Base-by-base conservation (phyloP, 2,113 vertebrate species). In the Dicentrarchus labrax region DNA sequence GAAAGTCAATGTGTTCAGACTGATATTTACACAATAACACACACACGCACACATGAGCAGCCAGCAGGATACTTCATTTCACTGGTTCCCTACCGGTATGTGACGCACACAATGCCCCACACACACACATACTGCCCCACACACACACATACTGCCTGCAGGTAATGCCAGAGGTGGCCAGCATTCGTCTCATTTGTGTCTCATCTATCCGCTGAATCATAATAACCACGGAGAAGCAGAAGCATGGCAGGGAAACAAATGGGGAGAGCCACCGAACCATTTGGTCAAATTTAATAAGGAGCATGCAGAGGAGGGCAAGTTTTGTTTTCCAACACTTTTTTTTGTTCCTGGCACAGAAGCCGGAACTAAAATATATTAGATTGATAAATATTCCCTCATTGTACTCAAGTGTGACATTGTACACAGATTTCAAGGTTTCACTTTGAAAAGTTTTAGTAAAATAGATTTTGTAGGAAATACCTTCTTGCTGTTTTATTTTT, bases 151-250 rank as follows among this genome's bases (percentile, higher is more conserved):
- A 38, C 39, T 30, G 69, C 72, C 81, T 76, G 83, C 88, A 86
- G 84, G 60, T 87, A 80, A 78, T 54, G 86, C 83, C 73, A 85
- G 70, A 71, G 47, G 76, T 86, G 66, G 73, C 62, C 59, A 22
- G 73, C 82, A 82, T 88, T 88, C 60, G 83, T 88, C 53, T 89
- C 41, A 88, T 88, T 89, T 83, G 80, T 82, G 82, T 89, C 85
- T 78, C 78, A 86, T 89, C 68, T 88, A 67, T 76, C 51, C 8
- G 36, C 72, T 69, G 64, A 83, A 89, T 89, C 39, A 81, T 48
- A 87, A 91, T 72, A 78, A 73, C 67, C 36, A 57, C 4, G 39
- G 50, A 80, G 83, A 89, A 83, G 64, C 61, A 80, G 62, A 72
- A 13, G 24, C 54, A 70, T 43, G 39, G 54, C 73, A 60, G 68